Evolutionary conservation across 2,888 invertebrate species (phyloP), one percentile per base, ranked within the genome.

Genomic region (Rosalia funebris): DNA sequence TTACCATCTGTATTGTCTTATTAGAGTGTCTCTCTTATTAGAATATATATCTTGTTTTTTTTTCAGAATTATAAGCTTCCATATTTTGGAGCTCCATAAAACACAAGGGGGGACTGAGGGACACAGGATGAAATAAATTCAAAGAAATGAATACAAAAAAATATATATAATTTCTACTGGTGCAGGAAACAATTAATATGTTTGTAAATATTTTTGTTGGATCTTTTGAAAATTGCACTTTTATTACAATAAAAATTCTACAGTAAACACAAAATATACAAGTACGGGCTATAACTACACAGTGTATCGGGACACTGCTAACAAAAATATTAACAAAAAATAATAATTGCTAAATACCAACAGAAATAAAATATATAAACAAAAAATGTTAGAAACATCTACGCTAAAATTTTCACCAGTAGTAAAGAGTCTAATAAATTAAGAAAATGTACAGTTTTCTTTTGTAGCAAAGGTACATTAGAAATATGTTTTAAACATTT

Each of bases 111-210:
- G 14, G 25, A 50, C 45, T 15, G 42, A 36, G 46, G 17, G 42
- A 47, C 4, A 39, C 5, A 14, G 42, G 52, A 47, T 60, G 48
- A 71, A 71, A 67, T 63, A 64, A 69, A 70, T 62, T 58, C 52
- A 66, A 66, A 71, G 59, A 65, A 60, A 58, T 70, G 66, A 72
- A 73, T 75, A 75, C 72, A 75, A 74, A 76, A 75, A 76, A 76
- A 75, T 76, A 76, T 74, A 75, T 76, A 73, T 75, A 76, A 75
- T 76, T 75, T 73, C 75, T 76, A 76, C 75, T 76, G 76, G 75
- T 72, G 75, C 72, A 63, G 66, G 67, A 70, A 74, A 73, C 73
- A 74, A 75, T 67, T 72, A 70, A 71, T 69, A 68, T 55, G 66
- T 70, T 72, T 72, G 72, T 66, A 71, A 74, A 76, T 74, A 76